Conservation (phyloP, 2,888 invertebrate species). For the Rhorus exstirpatorius region DNA sequence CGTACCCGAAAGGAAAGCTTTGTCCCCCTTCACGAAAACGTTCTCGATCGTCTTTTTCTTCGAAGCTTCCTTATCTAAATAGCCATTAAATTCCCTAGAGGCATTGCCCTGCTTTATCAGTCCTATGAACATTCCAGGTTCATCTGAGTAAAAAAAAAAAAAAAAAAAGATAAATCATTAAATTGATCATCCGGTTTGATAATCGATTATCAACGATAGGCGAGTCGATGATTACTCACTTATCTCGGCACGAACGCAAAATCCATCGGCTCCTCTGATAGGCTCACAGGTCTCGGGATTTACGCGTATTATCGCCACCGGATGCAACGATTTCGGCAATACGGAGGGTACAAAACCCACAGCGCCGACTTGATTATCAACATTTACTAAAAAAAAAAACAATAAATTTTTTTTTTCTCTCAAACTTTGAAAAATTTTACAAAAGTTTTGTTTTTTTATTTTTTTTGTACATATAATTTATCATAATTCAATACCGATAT, state of each 20-base stretch:
- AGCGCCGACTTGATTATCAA: conserved; percentile 96
- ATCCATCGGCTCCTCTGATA: conserved; percentile 93
- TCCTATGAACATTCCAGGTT: conserved; percentile 95
- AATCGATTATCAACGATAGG: not conserved
- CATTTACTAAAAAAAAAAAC: no score
- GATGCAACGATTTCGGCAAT: conserved; percentile 95
- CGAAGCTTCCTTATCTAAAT: conserved; percentile 89
- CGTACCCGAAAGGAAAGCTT: conserved; percentile 88
- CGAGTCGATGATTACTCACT: no score
- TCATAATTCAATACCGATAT: conserved; percentile 91
- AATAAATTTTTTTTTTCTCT: no score
- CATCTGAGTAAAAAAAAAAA: conserved; percentile 88
- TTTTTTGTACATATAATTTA: no score
- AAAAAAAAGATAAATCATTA: conserved; percentile 1
- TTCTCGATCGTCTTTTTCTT: conserved; percentile 89
- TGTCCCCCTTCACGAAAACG: conserved; percentile 90
- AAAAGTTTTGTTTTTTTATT: no score
- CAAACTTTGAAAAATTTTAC: not conserved
- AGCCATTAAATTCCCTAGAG: conserved; percentile 91
- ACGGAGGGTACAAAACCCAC: conserved; percentile 98
- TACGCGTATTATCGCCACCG: conserved; percentile 97
- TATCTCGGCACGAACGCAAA: conserved; percentile 89
- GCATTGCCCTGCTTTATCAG: conserved; percentile 89
- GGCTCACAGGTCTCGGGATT: conserved; percentile 96
- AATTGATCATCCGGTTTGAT: not conserved